Evolutionary conservation across 2,113 vertebrate species (phyloP), one percentile per base, ranked within the genome.

Genomic region (Proteles cristata): DNA sequence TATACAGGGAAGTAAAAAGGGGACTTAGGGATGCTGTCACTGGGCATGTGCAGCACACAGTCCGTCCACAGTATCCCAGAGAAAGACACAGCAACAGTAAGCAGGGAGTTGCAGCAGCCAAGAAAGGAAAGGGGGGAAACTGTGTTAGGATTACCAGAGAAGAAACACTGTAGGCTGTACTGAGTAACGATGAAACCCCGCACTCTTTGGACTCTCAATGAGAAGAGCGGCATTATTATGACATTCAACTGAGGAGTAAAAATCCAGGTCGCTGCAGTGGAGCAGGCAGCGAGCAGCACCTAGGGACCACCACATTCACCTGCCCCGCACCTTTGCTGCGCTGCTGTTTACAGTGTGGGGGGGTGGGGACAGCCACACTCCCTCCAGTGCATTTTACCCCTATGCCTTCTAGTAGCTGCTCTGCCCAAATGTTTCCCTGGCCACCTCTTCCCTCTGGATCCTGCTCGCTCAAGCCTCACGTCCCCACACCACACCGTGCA

Each of bases 221-320:
- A 79, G 26, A 91, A 74, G 21, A 94, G 50, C 43, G 66, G 76
- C 58, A 43, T 12, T 21, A 55, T 21, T 66, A 11, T 14, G 35
- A 58, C n/a, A 23, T 1, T 23, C 25, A 66, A 26, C 26, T 2
- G 19, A 65, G 43, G 8, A 26, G 5, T 6, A 4, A 88, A 83
- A 63, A n/a, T 25, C 55, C 26, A 82, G 85, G 83, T 23, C 23
- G 17, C 39, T 33, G 43, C 12, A 35, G 15, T 1, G 16, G 11
- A 55, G 25, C 4, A 7, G 77, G n/a, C 17, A 65, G 55, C 5
- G 15, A 63, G 23, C 0, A 0, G 35, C 19, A 7, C 8, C 16
- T 15, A 53, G 16, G 7, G 25, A 76, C 35, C 5, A 25, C 35
- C 71, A 43, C 0, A 6, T 26, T 74, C 39, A 28, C 35, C 10